Conservation (phyloP, 2,888 invertebrate genomes). For the Gastracanthus pulcherrimus region DNA sequence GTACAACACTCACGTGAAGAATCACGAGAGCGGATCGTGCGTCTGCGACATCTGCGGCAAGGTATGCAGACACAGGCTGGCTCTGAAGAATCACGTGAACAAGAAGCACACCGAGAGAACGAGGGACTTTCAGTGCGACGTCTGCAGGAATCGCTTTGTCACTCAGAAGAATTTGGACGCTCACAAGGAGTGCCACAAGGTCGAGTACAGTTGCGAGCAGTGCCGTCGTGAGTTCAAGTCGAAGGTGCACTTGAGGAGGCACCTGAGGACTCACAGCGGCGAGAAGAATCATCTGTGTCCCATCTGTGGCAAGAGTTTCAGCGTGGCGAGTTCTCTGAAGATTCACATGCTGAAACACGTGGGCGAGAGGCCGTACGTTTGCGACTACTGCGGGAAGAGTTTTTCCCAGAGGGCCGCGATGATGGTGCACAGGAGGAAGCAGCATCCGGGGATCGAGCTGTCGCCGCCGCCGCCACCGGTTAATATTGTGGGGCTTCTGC, state of each 20-base stretch:
- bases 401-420: constrained; percentile 79
- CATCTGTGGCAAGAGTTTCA: too few relatives aligned
- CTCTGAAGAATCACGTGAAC: constrained; percentile 41
- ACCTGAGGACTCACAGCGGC: not conserved
- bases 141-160: constrained; percentile 52
- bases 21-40: constrained; percentile 71
- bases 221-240: constrained; percentile 60
- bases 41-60: constrained; percentile 72
- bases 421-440: constrained; percentile 78
- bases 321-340: too few relatives aligned
- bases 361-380: constrained; percentile 79
- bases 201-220: constrained; percentile 63
- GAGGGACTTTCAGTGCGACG: constrained; percentile 37
- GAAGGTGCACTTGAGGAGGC: not conserved
- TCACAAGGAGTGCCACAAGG: constrained; percentile 65
- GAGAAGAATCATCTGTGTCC: not conserved
- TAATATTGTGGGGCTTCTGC: too few relatives aligned
- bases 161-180: constrained; percentile 48
- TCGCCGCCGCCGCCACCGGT: too few relatives aligned
- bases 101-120: constrained; percentile 30
- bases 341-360: constrained; percentile 78
- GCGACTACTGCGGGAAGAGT: constrained; percentile 78
- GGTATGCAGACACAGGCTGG: not conserved
- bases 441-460: constrained; percentile 79
- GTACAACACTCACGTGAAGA: constrained; percentile 78